Conservation (phyloP, 92 coral and sea anemone species). For the Epizoanthus illoricatus region DNA sequence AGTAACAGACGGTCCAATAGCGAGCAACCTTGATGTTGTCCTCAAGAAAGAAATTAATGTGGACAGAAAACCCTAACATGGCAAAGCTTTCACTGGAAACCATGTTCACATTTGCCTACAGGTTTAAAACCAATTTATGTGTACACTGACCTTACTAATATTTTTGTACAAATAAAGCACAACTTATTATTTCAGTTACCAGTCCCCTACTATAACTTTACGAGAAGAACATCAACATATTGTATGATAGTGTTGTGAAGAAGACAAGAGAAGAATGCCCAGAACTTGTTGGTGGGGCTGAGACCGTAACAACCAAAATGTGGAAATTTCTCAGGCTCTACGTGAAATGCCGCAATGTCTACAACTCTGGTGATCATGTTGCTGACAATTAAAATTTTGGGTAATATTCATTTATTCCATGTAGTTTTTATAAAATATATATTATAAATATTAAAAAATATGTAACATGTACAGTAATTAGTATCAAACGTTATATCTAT, state of each 20-base stretch:
- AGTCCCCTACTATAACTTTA: slow-evolving; percentile 29
- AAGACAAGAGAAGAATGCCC: slow-evolving; percentile 31
- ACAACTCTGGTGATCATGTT: slow-evolving; percentile 23
- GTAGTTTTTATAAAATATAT: not conserved
- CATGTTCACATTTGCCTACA: slow-evolving; percentile 41
- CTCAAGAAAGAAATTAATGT: slow-evolving; percentile 31
- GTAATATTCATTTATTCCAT: not conserved
- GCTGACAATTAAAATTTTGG: slow-evolving; percentile 19
- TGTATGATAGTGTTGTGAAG: slow-evolving; percentile 42
- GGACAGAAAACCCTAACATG: slow-evolving; percentile 36
- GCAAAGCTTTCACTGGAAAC: slow-evolving; percentile 27
- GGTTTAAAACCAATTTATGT: not conserved
- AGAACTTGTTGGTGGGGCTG: slow-evolving; percentile 23
- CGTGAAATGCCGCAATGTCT: slow-evolving; percentile 33
- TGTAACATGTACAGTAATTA: too few species aligned
- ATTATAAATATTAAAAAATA: too few species aligned
- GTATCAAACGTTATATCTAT: too few species aligned
- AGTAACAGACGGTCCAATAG: slow-evolving; percentile 22
- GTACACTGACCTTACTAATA: too few species aligned
- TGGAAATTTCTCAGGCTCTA: slow-evolving; percentile 20
- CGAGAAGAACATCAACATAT: slow-evolving; percentile 28
- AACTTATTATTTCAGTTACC: too few species aligned
- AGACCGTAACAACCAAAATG: slow-evolving; percentile 8
- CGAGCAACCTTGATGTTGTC: slow-evolving; percentile 8
- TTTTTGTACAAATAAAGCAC: too few species aligned